phyloP scores from a whole-genome alignment of 35 echinoderm and acorn worm species.

The Hemicentrotus pulcherrimus region DNA sequence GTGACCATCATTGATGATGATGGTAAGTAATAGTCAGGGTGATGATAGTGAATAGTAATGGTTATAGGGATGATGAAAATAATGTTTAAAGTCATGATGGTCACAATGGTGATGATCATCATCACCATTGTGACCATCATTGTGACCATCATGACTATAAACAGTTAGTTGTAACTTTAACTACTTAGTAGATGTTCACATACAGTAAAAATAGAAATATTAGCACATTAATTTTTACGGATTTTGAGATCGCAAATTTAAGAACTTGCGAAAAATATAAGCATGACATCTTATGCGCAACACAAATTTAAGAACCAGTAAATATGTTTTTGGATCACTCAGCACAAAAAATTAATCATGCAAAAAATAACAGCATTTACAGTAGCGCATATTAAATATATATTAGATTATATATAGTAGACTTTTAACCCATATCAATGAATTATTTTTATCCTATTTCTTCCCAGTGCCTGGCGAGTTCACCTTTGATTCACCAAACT shows the following conservation, averaged over 20 bases:
- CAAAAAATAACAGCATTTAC: too few species aligned
- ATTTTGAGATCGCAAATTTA: too few species aligned
- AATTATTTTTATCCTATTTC: constrained; percentile 36
- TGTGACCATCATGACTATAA: not conserved
- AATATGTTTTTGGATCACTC: too few species aligned
- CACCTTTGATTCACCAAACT: constrained; percentile 82
- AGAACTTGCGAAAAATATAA: too few species aligned
- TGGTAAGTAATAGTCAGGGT: constrained; percentile 52
- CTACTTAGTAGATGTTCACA: too few species aligned
- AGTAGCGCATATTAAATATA: not conserved
- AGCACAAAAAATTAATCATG: too few species aligned
- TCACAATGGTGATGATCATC: not conserved
- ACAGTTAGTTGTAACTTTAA: too few species aligned
- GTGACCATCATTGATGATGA: constrained; percentile 99
- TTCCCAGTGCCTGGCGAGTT: constrained; percentile 95
- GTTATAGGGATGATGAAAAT: not conserved
- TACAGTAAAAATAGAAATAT: too few species aligned
- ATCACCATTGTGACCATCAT: not conserved
- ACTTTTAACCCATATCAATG: not conserved
- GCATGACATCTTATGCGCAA: too few species aligned
- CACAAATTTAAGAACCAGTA: too few species aligned
- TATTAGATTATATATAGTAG: not conserved
- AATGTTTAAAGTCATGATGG: not conserved
- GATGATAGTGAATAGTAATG: not conserved
- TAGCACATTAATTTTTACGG: too few species aligned